Evolutionary conservation across 1,140 invertebrate genomes (phyloP), one percentile per base, ranked within the genome.

Genomic region (Bombus sylvicola): DNA sequence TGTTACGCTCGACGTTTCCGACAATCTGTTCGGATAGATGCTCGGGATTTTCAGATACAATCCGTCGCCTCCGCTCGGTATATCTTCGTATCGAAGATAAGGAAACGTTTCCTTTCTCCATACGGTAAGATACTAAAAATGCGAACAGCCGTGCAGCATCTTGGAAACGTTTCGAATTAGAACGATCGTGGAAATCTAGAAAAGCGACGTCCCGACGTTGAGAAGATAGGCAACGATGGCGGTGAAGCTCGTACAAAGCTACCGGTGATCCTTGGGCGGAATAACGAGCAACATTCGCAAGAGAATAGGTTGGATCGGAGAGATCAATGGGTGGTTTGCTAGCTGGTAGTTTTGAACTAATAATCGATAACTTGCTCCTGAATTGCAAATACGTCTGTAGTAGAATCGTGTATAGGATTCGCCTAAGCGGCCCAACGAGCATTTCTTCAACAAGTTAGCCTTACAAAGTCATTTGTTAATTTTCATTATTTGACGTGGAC

Each of bases 11-110:
- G 72, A 83, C 85, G 68, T 73, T 89, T 78, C 85, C 77, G 73
- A 82, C 81, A 81, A 89, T 47, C 76, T 68, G 78, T 87, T 87
- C 66, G 62, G 68, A 83, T 79, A 80, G 84, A 28, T 78, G 83
- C 53, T 78, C 72, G 57, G 25, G 88, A 87, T 89, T 76, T 77
- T 66, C 34, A 12, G 22, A 22, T 28, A 31, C 13, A 28, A 43
- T 47, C 62, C 22, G 41, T 47, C 28, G 4, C 41, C 25, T 31
- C 28, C n/a, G 13, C 10, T 28, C 57, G 37, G 62, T 4, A 57
- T 25, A 22, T 64, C 57, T 62, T 47, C 18, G 37, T n/a, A 18
- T 15, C 75, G 31, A 62, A 37, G 57, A 62, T 69, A 57, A 59
- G 18, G 2, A 25, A 47, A 59, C 22, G 10, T 22, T 69, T 31